Percentiles rank a stretch among this genome's conserved stretches.
Conservation (phyloP, 2,797 vertebrate genomes). For the Sebastes matsubarae region DNA sequence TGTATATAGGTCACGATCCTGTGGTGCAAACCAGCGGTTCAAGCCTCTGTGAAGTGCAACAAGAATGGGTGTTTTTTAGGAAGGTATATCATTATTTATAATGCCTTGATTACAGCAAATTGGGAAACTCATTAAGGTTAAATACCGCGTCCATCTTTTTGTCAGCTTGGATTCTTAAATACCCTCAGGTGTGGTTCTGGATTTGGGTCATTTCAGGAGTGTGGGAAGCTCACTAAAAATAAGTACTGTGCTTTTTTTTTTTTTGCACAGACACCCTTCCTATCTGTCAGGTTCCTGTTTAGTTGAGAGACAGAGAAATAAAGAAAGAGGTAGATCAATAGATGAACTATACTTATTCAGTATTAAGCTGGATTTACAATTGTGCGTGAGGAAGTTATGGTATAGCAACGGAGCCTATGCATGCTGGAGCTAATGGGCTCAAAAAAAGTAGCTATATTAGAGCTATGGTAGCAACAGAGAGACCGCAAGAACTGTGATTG, state of each 20-base stretch:
- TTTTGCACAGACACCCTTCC: slow-evolving; percentile 17
- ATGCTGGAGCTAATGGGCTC: neutral
- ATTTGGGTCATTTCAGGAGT: slow-evolving; percentile 18
- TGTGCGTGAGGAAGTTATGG: neutral
- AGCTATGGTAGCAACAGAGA: neutral
- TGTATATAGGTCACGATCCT: slow-evolving; percentile 54
- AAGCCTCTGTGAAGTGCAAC: neutral
- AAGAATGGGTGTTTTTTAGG: neutral
- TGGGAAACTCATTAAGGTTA: slow-evolving; percentile 28
- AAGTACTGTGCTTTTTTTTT: neutral
- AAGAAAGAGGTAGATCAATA: neutral
- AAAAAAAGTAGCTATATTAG: neutral
- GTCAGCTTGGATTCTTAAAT: neutral
- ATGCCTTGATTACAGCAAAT: slow-evolving; percentile 17
- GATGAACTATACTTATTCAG: neutral
- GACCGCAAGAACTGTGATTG: neutral
- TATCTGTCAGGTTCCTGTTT: slow-evolving; percentile 13
- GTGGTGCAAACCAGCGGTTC: slow-evolving; percentile 10
- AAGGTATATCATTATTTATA: slow-evolving; percentile 7
- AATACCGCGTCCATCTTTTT: slow-evolving; percentile 30
- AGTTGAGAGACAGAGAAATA: neutral
- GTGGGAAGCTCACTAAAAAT: slow-evolving; percentile 33
- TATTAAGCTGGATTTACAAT: neutral
- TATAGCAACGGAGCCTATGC: neutral
- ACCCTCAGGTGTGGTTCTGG: slow-evolving; percentile 32